Conservation (phyloP, 2,888 invertebrate species). For the Ischnura elegans region DNA sequence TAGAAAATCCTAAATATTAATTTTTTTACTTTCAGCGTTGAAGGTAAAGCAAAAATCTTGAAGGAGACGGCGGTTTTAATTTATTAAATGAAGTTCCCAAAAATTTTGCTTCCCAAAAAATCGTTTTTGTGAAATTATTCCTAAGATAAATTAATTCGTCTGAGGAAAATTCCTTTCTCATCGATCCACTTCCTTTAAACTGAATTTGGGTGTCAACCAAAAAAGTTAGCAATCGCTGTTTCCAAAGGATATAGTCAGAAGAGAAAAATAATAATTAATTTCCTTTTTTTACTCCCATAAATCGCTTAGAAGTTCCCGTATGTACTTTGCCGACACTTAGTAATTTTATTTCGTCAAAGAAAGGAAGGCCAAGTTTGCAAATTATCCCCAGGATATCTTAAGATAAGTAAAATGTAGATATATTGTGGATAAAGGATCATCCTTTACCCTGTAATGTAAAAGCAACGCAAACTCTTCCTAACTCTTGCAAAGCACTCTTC, state of each 20-base stretch:
- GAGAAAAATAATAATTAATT: not conserved
- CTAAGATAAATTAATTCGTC: too few relatives aligned
- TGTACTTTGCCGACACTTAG: not conserved
- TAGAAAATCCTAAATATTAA: too few relatives aligned
- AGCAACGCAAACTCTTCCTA: not conserved
- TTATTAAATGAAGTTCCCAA: too few relatives aligned
- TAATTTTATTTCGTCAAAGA: not conserved
- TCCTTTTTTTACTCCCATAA: not conserved
- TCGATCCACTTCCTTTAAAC: too few relatives aligned
- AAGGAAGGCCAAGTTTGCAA: not conserved
- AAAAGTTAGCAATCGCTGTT: not conserved
- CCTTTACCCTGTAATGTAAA: not conserved
- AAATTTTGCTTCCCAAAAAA: too few relatives aligned
- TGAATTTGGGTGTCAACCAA: not conserved
- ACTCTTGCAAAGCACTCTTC: not conserved
- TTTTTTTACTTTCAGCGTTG: too few relatives aligned
- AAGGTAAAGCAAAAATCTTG: too few relatives aligned
- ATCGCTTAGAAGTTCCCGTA: not conserved
- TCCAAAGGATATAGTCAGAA: not conserved
- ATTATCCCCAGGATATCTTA: not conserved
- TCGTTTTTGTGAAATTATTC: too few relatives aligned
- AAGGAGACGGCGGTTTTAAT: too few relatives aligned
- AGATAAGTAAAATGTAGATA: not conserved
- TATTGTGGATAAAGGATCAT: not conserved
- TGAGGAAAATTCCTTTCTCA: too few relatives aligned